A percentile compares a stretch with the other conserved stretches of the same genome.
Evolutionary conservation across 2,888 invertebrate genomes (phyloP).

Genomic region (Brenthis ino): DNA sequence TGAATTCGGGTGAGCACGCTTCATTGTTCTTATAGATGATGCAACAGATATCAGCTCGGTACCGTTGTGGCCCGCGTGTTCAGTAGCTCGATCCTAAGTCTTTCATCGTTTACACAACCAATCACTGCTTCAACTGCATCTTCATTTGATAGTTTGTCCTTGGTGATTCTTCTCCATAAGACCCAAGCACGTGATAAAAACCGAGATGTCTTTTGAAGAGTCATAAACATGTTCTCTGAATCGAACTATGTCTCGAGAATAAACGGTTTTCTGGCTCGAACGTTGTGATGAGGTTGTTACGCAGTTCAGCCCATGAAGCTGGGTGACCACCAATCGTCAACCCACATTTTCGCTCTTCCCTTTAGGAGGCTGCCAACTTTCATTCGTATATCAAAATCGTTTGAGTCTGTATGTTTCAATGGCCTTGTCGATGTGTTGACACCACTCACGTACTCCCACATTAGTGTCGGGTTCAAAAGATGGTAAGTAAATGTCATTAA

Average conservation of each 20-base stretch:
- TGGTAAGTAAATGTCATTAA: too few relatives aligned
- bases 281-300: not conserved
- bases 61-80: not conserved
- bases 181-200: not conserved
- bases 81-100: conserved; percentile 5
- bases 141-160: conserved; percentile 3
- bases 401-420: conserved; percentile 37
- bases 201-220: conserved; percentile 31
- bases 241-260: conserved; percentile 30
- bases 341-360: conserved; percentile 32
- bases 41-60: too few relatives aligned
- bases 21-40: too few relatives aligned
- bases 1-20: too few relatives aligned
- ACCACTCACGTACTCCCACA: conserved; percentile 40
- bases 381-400: conserved; percentile 41
- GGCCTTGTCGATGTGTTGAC: conserved; percentile 43
- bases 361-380: conserved; percentile 23
- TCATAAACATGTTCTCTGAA: conserved; percentile 34
- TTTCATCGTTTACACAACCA: not conserved
- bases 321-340: conserved; percentile 37
- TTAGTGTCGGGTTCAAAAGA: too few relatives aligned
- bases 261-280: not conserved
- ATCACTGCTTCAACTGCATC: conserved; percentile 1
- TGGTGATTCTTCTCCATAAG: conserved; percentile 6
- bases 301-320: conserved; percentile 33